Evolutionary conservation across 2,113 vertebrate genomes (phyloP), one percentile per base, ranked within the genome.

Genomic region (Platichthys stellatus): DNA sequence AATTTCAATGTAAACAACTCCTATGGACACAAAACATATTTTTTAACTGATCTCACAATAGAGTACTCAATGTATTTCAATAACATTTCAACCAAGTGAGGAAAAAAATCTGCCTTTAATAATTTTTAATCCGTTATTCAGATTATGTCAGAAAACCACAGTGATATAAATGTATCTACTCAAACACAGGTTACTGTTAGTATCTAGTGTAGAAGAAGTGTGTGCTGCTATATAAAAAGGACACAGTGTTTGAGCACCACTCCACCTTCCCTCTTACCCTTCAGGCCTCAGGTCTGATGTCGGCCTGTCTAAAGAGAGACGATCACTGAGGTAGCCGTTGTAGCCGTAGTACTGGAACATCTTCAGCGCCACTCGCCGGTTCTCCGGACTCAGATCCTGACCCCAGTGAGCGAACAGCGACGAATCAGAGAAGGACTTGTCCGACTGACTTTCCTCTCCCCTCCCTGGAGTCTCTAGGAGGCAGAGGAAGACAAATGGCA

Each of bases 321-420:
- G 97, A 84, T 99, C 97, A 9, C 98, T 99, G 93, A 99, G 96
- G 95, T 98, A 99, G 76, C 96, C 95, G 0, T 99, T 99, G 92
- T 99, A 99, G 79, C 98, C 98, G 0, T 98, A 99, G 89, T 98
- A 99, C 92, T 98, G 97, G 92, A 99, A 99, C 82, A 97, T 96
- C 78, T 98, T 98, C 40, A 98, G 95, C 0, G 98, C 98, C 13
- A 95, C 67, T 2, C 96, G 93, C 11, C 96, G 91, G 69, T 94
- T 95, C 76, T 99, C 97, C 0, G 97, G 95, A 75, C 93, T 94
- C 69, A 99, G 95, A 51, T 98, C 96, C 89, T 96, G 97, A 72
- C 98, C 98, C 98, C 98, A 99, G 89, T 96, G 97, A 72, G 96
- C 93, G 67, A 99, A 99, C 67, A 99, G 95, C 0, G 97, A 98